A percentile compares a stretch with the other conserved stretches of the same genome.
Evolutionary conservation across 2,888 invertebrate species (phyloP).

Genomic region (Eupithecia insigniata): DNA sequence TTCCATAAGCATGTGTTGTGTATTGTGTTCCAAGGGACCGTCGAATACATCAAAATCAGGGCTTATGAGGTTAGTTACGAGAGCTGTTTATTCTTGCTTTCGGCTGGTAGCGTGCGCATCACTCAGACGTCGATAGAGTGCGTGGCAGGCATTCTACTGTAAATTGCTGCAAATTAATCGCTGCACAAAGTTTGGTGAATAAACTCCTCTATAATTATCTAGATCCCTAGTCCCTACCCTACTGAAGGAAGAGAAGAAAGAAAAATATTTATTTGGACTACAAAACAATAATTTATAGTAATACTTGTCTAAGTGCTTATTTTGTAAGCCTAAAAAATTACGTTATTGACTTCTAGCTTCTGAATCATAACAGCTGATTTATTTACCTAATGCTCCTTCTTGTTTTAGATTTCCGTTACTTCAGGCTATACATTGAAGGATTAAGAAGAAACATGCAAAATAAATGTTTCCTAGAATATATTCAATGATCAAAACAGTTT

Average conservation of each 20-base stretch:
- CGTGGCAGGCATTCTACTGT: slow-evolving; percentile 12
- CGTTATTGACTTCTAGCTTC: no score
- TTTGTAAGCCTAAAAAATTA: no score
- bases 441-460: neutral
- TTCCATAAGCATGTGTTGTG: no score
- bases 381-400: no score
- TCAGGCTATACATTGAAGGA: no score
- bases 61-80: neutral
- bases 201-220: slow-evolving; percentile 3
- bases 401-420: no score
- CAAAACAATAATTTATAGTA: neutral
- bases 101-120: slow-evolving; percentile 34
- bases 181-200: neutral
- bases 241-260: no score
- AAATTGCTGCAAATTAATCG: slow-evolving; percentile 24
- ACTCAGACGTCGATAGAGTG: slow-evolving; percentile 32
- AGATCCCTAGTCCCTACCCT: neutral
- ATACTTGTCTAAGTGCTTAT: no score
- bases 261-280: no score
- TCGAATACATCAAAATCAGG: neutral
- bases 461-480: neutral
- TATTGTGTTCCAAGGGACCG: neutral
- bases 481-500: neutral
- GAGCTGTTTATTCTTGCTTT: slow-evolving; percentile 15
- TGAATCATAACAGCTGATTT: no score